Evolutionary conservation across 2,113 vertebrate genomes (phyloP).

Genomic region (Pangasianodon hypophthalmus): DNA sequence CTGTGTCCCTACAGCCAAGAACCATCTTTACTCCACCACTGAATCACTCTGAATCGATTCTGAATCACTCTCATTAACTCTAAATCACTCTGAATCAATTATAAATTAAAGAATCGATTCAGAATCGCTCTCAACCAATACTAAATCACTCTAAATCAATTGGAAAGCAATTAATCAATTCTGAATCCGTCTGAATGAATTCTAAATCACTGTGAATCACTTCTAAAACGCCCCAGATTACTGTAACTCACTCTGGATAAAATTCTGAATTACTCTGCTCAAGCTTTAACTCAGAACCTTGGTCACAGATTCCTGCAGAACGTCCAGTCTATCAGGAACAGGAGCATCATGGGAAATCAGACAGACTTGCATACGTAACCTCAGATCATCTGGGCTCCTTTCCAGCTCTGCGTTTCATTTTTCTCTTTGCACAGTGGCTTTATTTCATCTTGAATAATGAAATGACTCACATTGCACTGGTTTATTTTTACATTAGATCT

Average conservation of each 20-base stretch:
- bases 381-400: slow-evolving; percentile 6
- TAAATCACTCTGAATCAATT: background rate
- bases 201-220: background rate
- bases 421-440: slow-evolving; percentile 22
- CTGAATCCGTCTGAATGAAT: background rate
- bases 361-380: background rate
- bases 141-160: background rate
- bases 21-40: background rate
- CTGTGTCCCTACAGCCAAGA: background rate
- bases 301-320: background rate
- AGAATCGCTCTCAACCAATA: background rate
- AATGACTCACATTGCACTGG: slow-evolving; percentile 11
- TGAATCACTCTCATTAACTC: background rate
- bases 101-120: background rate
- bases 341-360: slow-evolving; percentile 31
- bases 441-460: slow-evolving; percentile 27
- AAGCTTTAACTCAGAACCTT: no score
- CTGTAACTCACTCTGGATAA: background rate
- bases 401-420: slow-evolving; percentile 23
- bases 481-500: slow-evolving; percentile 11
- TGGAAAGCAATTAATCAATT: background rate
- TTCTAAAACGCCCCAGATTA: background rate
- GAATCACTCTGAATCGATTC: background rate
- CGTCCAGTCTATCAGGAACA: background rate
- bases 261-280: background rate